Evolutionary conservation across 92 coral and sea anemone species (phyloP).

Genomic region (Micromussa lordhowensis): DNA sequence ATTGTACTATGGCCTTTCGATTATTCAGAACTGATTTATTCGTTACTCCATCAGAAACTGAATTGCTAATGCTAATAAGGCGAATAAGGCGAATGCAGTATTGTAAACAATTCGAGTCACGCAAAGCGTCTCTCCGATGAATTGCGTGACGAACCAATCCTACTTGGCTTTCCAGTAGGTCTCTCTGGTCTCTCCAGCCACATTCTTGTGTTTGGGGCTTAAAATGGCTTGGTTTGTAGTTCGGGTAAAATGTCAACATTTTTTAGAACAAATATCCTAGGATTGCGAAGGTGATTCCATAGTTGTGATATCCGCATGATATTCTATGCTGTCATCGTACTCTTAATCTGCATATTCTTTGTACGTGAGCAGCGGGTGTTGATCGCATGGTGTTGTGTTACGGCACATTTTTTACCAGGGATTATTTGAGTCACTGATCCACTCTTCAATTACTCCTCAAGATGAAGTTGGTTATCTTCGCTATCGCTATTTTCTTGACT

Average conservation of each 20-base stretch:
- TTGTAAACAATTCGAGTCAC: not conserved
- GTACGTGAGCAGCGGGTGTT: slow-evolving; percentile 17
- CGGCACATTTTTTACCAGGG: not conserved
- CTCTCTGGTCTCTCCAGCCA: too few species aligned
- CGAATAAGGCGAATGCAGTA: too few species aligned
- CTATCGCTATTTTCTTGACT: not conserved
- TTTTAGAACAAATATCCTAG: not conserved
- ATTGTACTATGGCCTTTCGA: not conserved
- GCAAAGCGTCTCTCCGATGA: not conserved
- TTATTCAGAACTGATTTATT: too few species aligned
- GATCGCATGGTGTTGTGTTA: not conserved
- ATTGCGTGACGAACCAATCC: not conserved
- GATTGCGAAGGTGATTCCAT: not conserved
- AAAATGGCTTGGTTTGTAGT: not conserved
- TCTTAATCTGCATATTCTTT: not conserved
- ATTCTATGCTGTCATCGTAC: not conserved
- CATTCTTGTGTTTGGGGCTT: not conserved
- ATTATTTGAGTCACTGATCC: not conserved
- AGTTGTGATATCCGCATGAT: not conserved
- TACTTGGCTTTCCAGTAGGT: not conserved
- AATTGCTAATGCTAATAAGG: too few species aligned
- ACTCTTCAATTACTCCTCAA: not conserved
- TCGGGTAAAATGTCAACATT: not conserved
- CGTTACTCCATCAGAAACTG: too few species aligned
- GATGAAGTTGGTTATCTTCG: not conserved